A percentile compares a stretch with the other conserved stretches of the same genome.
These are phyloP conservation scores for Bambusicola thoracicus DNA, from an alignment of 2,113 vertebrate genomes.

Conservation along the genomic window DNA sequence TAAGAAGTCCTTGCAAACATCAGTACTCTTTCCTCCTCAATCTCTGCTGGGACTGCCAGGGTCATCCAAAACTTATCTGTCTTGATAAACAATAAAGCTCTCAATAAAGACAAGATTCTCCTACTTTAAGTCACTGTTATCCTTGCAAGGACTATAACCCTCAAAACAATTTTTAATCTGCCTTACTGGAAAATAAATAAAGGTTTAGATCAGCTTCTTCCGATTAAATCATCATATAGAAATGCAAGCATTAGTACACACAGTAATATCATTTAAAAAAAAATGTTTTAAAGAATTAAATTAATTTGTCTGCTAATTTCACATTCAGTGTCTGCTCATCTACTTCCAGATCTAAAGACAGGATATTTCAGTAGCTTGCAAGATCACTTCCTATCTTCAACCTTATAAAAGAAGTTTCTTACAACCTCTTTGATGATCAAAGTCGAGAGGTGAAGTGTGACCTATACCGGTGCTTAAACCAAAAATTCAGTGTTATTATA, in stretches of 20 bases:
- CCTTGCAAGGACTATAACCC: not conserved
- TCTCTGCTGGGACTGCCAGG: not conserved
- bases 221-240: not conserved
- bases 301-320: not conserved
- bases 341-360: not conserved
- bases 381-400: not conserved
- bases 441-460: accelerated
- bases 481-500: not conserved
- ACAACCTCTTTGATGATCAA: not conserved
- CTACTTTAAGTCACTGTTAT: not conserved
- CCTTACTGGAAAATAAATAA: not conserved
- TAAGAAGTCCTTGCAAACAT: not conserved
- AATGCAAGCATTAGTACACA: not conserved
- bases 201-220: not conserved
- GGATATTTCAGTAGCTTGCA: not conserved
- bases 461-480: not conserved
- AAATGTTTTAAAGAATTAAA: not conserved
- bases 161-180: not conserved
- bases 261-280: not conserved
- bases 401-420: not conserved
- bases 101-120: not conserved
- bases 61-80: not conserved
- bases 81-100: not conserved
- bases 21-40: not conserved
- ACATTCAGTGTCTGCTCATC: not conserved